These are phyloP conservation scores for Pyralis farinalis DNA, from an alignment of 2,888 invertebrate genomes.

Conservation along the genomic window DNA sequence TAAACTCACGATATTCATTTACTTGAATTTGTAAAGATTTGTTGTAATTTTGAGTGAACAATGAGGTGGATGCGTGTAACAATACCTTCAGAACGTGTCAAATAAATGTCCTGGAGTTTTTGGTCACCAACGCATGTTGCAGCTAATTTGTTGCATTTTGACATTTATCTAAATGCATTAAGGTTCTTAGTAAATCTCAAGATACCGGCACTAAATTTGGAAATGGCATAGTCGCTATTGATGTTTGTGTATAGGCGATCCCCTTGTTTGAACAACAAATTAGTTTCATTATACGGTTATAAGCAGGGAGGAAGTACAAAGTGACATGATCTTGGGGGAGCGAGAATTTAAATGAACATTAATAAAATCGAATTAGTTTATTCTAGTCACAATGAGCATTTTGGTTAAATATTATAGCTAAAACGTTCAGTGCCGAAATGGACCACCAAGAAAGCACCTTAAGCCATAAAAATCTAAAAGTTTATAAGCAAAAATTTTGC, in stretches of 20 bases:
- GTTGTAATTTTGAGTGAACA: slow-evolving; percentile 37
- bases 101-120: slow-evolving; percentile 61
- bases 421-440: too few relatives aligned
- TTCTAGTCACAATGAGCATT: too few relatives aligned
- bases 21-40: slow-evolving; percentile 31
- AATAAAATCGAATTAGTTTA: background rate
- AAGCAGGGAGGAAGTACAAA: slow-evolving; percentile 56
- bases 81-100: slow-evolving; percentile 66
- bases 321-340: slow-evolving; percentile 40
- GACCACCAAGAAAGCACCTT: slow-evolving; percentile 19
- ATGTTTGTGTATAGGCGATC: slow-evolving; percentile 65
- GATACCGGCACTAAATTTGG: too few relatives aligned
- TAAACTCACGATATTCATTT: slow-evolving; percentile 53
- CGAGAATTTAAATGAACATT: slow-evolving; percentile 22
- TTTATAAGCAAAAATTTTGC: slow-evolving; percentile 32
- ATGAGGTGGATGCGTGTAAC: slow-evolving; percentile 45
- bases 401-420: too few relatives aligned
- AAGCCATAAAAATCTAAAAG: slow-evolving; percentile 31
- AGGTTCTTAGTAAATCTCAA: too few relatives aligned
- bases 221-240: slow-evolving; percentile 30
- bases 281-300: slow-evolving; percentile 77
- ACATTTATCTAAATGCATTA: too few relatives aligned
- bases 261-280: slow-evolving; percentile 78
- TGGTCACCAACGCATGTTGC: slow-evolving; percentile 23
- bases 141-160: background rate